Conservation (phyloP, 2,888 invertebrate genomes). For the Agrilus cyanescens region DNA sequence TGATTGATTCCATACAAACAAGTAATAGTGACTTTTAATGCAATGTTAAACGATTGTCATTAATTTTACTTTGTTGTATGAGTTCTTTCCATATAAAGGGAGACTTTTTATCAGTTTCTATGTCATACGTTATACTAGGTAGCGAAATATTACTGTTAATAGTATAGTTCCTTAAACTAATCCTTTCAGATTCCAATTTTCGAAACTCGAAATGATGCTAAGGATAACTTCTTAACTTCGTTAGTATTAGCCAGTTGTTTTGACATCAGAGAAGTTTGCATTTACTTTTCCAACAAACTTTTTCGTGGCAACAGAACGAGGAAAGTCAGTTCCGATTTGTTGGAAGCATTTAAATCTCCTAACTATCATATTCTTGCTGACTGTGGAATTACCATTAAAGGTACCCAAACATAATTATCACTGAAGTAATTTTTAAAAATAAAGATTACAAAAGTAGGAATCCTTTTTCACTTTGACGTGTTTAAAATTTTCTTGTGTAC, state of each 20-base stretch:
- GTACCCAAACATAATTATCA: slow-evolving; percentile 27
- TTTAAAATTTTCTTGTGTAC: too few relatives aligned
- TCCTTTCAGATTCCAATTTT: slow-evolving; percentile 73
- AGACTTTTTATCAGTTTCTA: too few relatives aligned
- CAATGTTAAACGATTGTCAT: too few relatives aligned
- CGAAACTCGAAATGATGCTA: slow-evolving; percentile 85
- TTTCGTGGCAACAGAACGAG: slow-evolving; percentile 81
- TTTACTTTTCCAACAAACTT: slow-evolving; percentile 80
- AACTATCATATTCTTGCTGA: slow-evolving; percentile 74
- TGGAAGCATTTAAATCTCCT: slow-evolving; percentile 77
- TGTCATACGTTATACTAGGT: too few relatives aligned
- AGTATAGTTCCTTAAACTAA: not conserved
- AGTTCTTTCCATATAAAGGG: too few relatives aligned
- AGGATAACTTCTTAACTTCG: slow-evolving; percentile 84
- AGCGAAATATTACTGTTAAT: too few relatives aligned
- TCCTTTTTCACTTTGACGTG: too few relatives aligned
- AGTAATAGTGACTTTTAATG: too few relatives aligned
- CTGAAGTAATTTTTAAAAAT: not conserved
- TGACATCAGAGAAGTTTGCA: slow-evolving; percentile 85
- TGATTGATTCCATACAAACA: too few relatives aligned
- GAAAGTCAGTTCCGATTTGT: slow-evolving; percentile 58
- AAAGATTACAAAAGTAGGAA: too few relatives aligned
- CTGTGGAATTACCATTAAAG: slow-evolving; percentile 68
- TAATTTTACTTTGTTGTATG: too few relatives aligned
- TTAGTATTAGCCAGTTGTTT: slow-evolving; percentile 81